Evolutionary conservation across 1,140 invertebrate genomes (phyloP).

Genomic region (Drosophila truncata): DNA sequence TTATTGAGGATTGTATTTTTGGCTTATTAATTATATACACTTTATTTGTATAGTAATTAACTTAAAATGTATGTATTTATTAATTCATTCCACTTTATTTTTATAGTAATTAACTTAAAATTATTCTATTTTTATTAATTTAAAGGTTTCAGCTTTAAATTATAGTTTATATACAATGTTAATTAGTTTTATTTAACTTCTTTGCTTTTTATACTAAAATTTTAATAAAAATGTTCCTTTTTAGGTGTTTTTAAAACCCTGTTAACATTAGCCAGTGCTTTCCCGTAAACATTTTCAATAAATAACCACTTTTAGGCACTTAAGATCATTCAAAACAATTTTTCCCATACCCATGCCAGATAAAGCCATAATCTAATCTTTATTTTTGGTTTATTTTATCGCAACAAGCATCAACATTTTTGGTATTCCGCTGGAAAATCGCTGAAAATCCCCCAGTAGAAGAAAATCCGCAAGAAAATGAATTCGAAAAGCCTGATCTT

Average conservation of each 20-base stretch:
- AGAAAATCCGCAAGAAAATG: slow-evolving; percentile 1
- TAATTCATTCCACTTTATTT: too few relatives aligned
- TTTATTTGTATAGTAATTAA: too few relatives aligned
- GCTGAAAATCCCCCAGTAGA: background rate
- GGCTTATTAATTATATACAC: too few relatives aligned
- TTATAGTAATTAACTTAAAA: too few relatives aligned
- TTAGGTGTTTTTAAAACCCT: background rate
- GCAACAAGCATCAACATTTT: slow-evolving; percentile 3
- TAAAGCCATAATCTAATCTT: slow-evolving; percentile 9
- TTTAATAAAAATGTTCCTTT: background rate
- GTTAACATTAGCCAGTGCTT: background rate
- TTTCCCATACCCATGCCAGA: background rate
- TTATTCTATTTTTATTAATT: too few relatives aligned
- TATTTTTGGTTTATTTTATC: slow-evolving; percentile 7
- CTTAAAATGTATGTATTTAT: too few relatives aligned
- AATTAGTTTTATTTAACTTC: too few relatives aligned
- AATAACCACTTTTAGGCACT: background rate
- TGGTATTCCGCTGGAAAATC: background rate
- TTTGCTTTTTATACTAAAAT: background rate
- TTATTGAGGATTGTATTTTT: too few relatives aligned
- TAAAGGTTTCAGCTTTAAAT: too few relatives aligned
- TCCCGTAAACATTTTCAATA: background rate
- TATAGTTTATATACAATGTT: too few relatives aligned
- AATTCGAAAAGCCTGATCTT: background rate
- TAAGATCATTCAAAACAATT: background rate